Evolutionary conservation across 2,113 vertebrate genomes (phyloP), one percentile per base, ranked within the genome.

Genomic region (Callospermophilus lateralis): DNA sequence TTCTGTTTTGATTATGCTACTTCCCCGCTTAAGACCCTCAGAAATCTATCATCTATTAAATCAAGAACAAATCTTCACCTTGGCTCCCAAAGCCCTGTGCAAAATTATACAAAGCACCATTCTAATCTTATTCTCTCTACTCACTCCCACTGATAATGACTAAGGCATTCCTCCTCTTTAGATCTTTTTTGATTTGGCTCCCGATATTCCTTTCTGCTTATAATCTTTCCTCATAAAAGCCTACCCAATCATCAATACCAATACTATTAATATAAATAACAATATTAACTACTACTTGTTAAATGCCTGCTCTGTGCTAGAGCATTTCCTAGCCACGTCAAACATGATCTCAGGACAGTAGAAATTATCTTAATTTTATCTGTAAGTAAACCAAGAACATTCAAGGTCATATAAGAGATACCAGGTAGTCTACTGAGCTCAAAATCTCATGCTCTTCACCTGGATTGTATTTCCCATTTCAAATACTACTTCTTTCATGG

Each of bases 191-290:
- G 84, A 92, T 90, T 89, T 77, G 61, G 67, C 65, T 79, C 9
- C n/a, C 30, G 15, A 45, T 89, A 24, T 78, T 94, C 42, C 42
- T 45, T 90, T 88, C 58, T 93, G 61, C 68, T 37, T 51, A 16
- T 53, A 94, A 24, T 70, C 28, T 70, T 84, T 93, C 76, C 63
- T 92, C 86, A 70, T 79, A 90, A 96, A 93, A 89, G 74, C 28
- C 63, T 84, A 70, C 37, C 53, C 51, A 58, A 12, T 20, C 67
- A 80, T 19, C 48, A 95, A 20, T 84, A 42, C 51, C 85, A 92
- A 77, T 72, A 90, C 61, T 48, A 77, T 68, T 81, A 83, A 92
- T 32, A 26, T 42, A 97, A 77, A 76, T 28, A 94, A 89, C 22
- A 93, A 45, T 4, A 83, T 83, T 39, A 37, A 53, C 28, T 79